Evolutionary conservation across 2,888 invertebrate species (phyloP), one percentile per base, ranked within the genome.

Genomic region (Latheticus oryzae): DNA sequence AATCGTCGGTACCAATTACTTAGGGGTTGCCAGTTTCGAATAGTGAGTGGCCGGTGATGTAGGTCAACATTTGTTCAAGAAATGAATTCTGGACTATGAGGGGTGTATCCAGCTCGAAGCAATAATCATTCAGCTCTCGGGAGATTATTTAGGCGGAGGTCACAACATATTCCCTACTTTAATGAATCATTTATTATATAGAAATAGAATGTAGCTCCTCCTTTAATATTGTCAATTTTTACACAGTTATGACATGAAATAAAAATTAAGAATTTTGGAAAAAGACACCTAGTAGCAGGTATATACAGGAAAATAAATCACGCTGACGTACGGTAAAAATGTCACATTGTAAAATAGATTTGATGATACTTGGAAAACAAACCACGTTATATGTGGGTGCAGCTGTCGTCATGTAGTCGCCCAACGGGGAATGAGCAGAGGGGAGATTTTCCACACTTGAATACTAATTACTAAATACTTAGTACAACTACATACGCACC

Each of bases 351-450:
- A 65, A 64, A 62, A 68, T 68, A 64, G 65, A 67, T 69, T 68
- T 63, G 63, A 69, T 61, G 57, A 62, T 63, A 67, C 58, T 70
- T 69, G 67, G 62, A 58, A 72, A 67, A 64, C 71, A 64, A 62
- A 62, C 63, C 72, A 72, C 72, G 72, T 69, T 64, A 65, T 63
- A 71, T 71, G 72, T 74, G 74, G 74, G 74, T 74, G 74, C 74
- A 74, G 74, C 73, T 69, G 73, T 69, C 72, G 72, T 71, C 72
- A 69, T 73, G 71, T 69, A 70, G 71, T 66, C 69, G 65, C 60
- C 60, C 60, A 63, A 62, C 53, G 63, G 60, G 64, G 62, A 57
- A 45, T 28, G 24, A 51, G 58, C 50, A 61, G 52, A 47, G 50
- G 62, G 47, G 60, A 58, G 58, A 62, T 62, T 60, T 61, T 59